Evolutionary conservation across 64 coral and sea anemone species (phyloP).

Genomic region (Montipora foliosa): DNA sequence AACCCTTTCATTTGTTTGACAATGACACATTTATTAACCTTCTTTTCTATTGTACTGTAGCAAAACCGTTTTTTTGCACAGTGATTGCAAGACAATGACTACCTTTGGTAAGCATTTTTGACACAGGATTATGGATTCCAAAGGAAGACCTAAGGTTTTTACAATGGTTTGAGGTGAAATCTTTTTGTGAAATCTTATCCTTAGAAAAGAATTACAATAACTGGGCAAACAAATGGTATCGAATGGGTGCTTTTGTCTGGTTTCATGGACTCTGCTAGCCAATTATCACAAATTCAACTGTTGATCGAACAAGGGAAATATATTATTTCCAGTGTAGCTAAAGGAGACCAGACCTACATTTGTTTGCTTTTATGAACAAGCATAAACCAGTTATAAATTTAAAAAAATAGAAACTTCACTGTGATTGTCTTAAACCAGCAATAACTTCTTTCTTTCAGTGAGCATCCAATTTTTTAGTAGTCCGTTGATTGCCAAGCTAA

Average conservation of each 20-base stretch:
- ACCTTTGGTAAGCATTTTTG: not conserved
- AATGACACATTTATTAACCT: not conserved
- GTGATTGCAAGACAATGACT: slow-evolving; percentile 20
- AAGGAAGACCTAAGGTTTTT: slow-evolving; percentile 1
- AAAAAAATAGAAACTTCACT: slow-evolving; percentile 3
- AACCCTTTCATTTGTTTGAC: slow-evolving; percentile 25
- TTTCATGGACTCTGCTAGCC: slow-evolving; percentile 9
- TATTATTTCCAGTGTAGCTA: slow-evolving; percentile 7
- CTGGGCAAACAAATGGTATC: not conserved
- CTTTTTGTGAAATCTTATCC: slow-evolving; percentile 14
- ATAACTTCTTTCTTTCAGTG: not conserved
- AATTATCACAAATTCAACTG: slow-evolving; percentile 8
- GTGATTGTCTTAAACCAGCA: slow-evolving; percentile 6
- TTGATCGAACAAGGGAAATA: not conserved
- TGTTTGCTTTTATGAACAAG: not conserved
- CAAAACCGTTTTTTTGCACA: slow-evolving; percentile 5
- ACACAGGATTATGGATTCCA: not conserved
- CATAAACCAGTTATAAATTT: not conserved
- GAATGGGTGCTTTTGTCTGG: not conserved
- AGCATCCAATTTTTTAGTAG: not conserved
- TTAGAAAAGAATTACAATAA: slow-evolving; percentile 21
- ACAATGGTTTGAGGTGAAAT: not conserved
- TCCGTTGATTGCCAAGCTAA: not conserved
- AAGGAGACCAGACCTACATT: slow-evolving; percentile 9
- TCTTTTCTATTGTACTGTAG: not conserved